A percentile compares a stretch with the other conserved stretches of the same genome.
These are phyloP conservation scores for human (Homo sapiens) DNA, from an alignment of 2,113 vertebrate species.

Conservation along the genomic window GRCh38 chr17:34651001-34651500, in stretches of 20 bases:
- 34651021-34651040: not conserved
- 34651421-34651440: not conserved
- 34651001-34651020: not conserved
- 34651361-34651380: not conserved
- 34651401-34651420: not conserved
- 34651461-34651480: rapidly evolving
- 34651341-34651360: not conserved
- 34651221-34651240: not conserved
- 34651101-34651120: not conserved
- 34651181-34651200: not conserved
- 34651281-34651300: not conserved
- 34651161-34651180: not conserved
- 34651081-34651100: not conserved
- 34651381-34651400: not conserved
- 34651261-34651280: not conserved
- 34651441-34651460: not conserved
- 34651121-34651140: not conserved
- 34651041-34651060: not conserved
- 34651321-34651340: not conserved
- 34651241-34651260: not conserved
- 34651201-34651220: not conserved
- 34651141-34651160: not conserved
- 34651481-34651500: rapidly evolving
- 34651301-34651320: not conserved
- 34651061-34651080: not conserved